Evolutionary conservation across 2,797 vertebrate species (phyloP).

Genomic region (Sebastes melanostomus): DNA sequence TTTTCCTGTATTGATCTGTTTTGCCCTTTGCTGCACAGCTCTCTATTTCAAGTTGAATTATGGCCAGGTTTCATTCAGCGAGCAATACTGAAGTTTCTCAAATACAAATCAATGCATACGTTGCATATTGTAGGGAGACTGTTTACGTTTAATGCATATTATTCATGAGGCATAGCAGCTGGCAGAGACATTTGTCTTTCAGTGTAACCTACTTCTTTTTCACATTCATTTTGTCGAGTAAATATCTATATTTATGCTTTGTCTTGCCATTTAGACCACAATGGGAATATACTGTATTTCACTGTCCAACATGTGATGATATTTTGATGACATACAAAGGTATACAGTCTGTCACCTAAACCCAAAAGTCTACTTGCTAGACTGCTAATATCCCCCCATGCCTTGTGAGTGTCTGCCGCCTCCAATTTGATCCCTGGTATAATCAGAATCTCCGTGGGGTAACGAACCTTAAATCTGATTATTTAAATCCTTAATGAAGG

Average conservation of each 20-base stretch:
- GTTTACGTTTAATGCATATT: neutral
- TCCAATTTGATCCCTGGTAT: constrained; percentile 10
- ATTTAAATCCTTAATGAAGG: constrained; percentile 41
- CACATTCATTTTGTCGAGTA: neutral
- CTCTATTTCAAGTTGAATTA: constrained; percentile 24
- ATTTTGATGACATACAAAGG: neutral
- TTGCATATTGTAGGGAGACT: neutral
- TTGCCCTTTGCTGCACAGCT: neutral
- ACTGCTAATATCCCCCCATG: neutral
- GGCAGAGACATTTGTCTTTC: neutral
- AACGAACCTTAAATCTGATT: constrained; percentile 48
- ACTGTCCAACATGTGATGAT: neutral
- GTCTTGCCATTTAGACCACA: neutral
- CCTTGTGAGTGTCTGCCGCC: neutral
- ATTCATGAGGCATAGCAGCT: neutral
- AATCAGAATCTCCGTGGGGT: constrained; percentile 1
- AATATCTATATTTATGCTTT: neutral
- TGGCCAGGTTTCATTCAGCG: neutral
- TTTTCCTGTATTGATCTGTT: constrained; percentile 47
- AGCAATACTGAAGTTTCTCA: neutral
- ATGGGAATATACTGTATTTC: neutral
- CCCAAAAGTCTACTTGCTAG: neutral
- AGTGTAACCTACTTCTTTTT: neutral
- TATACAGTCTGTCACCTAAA: neutral
- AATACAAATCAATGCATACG: neutral